phyloP scores from a whole-genome alignment of 1,140 invertebrate genomes.

The Saccostrea echinata region DNA sequence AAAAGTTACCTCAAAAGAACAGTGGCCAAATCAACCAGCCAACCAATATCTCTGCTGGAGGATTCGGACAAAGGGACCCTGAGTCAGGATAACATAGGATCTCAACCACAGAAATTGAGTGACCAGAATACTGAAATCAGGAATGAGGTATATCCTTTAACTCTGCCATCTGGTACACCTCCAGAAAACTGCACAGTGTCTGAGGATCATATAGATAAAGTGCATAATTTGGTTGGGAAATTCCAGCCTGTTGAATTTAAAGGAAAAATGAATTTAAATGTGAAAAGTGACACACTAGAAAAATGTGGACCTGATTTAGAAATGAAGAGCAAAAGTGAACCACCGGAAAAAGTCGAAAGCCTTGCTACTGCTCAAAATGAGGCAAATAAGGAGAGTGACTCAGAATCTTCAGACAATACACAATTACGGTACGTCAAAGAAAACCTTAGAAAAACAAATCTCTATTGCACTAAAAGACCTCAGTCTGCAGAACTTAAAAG shows the following conservation, averaged over 20 bases:
- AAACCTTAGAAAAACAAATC: slow-evolving; percentile 48
- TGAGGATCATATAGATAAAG: slow-evolving; percentile 53
- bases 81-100: neutral
- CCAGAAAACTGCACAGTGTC: slow-evolving; percentile 1
- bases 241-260: slow-evolving; percentile 62
- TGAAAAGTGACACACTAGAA: neutral
- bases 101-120: neutral
- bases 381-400: neutral
- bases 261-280: slow-evolving; percentile 13
- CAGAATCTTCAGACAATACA: neutral
- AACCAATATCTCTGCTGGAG: slow-evolving; percentile 28
- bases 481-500: slow-evolving; percentile 46
- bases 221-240: slow-evolving; percentile 68
- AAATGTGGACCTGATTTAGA: neutral
- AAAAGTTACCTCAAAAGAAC: neutral
- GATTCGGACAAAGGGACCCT: neutral
- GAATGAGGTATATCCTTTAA: neutral
- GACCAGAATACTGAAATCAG: neutral
- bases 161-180: slow-evolving; percentile 12
- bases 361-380: neutral
- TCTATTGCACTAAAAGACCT: slow-evolving; percentile 37
- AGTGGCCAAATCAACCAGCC: slow-evolving; percentile 40
- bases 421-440: slow-evolving; percentile 45
- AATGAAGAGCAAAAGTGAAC: neutral
- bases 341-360: neutral